phyloP scores from a whole-genome alignment of 1,140 invertebrate genomes.

The Drosophila orosa region DNA sequence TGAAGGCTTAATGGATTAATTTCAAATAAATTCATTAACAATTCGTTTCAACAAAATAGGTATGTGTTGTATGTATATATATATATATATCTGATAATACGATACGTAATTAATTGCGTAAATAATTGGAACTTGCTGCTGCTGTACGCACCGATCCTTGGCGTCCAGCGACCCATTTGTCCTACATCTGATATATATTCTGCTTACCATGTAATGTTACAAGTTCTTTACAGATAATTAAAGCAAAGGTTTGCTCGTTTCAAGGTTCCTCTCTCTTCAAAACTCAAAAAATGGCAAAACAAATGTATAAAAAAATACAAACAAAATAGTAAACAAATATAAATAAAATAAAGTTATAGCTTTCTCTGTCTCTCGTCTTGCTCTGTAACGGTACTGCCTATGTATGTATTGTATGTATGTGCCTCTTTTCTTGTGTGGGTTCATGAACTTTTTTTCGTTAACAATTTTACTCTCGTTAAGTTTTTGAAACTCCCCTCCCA shows the following conservation, averaged over 20 bases:
- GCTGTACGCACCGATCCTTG: slow-evolving; percentile 25
- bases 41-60: slow-evolving; percentile 73
- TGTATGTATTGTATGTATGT: slow-evolving; percentile 30
- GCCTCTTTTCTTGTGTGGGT: slow-evolving; percentile 63
- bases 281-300: not conserved
- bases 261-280: too few relatives aligned
- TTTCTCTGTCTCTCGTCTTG: slow-evolving; percentile 15
- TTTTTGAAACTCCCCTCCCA: slow-evolving; percentile 60
- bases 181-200: slow-evolving; percentile 43
- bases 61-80: slow-evolving; percentile 1
- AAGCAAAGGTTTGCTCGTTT: slow-evolving; percentile 6
- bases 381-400: slow-evolving; percentile 7
- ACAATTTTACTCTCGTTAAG: slow-evolving; percentile 35
- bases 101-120: slow-evolving; percentile 48
- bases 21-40: slow-evolving; percentile 81
- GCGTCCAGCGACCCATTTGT: slow-evolving; percentile 13
- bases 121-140: slow-evolving; percentile 52
- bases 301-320: slow-evolving; percentile 1
- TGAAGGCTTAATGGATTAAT: slow-evolving; percentile 63
- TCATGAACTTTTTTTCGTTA: slow-evolving; percentile 22
- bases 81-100: slow-evolving; percentile 34
- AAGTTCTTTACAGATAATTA: slow-evolving; percentile 38
- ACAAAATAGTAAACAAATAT: too few relatives aligned
- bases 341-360: slow-evolving; percentile 15
- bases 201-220: slow-evolving; percentile 29